Conservation (phyloP, 2,888 invertebrate species). For the Metallyticus violacea region DNA sequence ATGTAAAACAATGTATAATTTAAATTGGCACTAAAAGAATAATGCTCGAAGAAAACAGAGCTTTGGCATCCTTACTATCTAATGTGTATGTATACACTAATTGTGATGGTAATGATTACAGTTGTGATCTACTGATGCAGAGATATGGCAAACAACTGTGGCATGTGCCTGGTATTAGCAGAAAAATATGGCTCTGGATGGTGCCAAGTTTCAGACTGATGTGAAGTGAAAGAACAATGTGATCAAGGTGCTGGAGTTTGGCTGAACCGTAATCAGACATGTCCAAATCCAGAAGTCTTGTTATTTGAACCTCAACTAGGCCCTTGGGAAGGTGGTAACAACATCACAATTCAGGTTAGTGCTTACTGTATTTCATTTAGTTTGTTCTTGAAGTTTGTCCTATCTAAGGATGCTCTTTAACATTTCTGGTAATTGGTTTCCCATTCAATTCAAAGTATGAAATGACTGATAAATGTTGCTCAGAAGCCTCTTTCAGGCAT, state of each 20-base stretch:
- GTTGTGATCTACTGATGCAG: conserved; percentile 90
- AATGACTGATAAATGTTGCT: too few species aligned
- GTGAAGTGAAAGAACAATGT: conserved; percentile 90
- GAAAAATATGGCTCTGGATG: conserved; percentile 94
- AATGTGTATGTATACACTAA: too few species aligned
- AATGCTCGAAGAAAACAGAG: too few species aligned
- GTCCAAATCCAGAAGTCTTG: conserved; percentile 91
- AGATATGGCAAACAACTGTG: conserved; percentile 97
- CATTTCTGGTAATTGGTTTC: too few species aligned
- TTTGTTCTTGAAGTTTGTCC: too few species aligned
- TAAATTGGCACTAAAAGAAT: too few species aligned
- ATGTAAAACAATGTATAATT: too few species aligned
- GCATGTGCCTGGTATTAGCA: conserved; percentile 88
- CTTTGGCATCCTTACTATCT: too few species aligned
- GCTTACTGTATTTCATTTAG: too few species aligned
- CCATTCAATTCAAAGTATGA: too few species aligned
- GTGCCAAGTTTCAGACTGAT: conserved; percentile 90
- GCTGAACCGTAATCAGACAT: conserved; percentile 88
- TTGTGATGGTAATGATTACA: conserved; percentile 41
- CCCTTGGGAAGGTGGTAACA: conserved; percentile 94
- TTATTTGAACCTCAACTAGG: conserved; percentile 83
- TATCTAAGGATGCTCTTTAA: too few species aligned
- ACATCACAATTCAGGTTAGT: conserved; percentile 71
- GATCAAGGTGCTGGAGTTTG: conserved; percentile 70
- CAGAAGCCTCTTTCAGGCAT: too few species aligned